Evolutionary conservation across 2,797 vertebrate species (phyloP), one percentile per base, ranked within the genome.

Genomic region (Erethizon dorsatum): DNA sequence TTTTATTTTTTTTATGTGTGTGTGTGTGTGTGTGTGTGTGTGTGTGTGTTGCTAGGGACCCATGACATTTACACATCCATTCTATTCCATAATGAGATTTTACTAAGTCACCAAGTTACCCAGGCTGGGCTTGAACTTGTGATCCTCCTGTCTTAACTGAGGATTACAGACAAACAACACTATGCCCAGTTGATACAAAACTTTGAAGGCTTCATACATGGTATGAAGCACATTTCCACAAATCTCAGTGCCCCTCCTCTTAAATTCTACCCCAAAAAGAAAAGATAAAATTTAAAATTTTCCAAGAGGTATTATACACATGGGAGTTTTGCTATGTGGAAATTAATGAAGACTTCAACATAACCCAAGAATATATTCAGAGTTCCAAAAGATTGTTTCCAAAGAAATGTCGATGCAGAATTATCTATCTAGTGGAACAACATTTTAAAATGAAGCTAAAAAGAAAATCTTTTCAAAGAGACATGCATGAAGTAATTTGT

Each of bases 401-500:
- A 52, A 83, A n/a, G 54, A 54, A 37, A 26, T 47, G 3, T 37
- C 10, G 45, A 24, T 33, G 24, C 10, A 91, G 14, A 79, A 45
- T 83, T 71, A n/a, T 54, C 47, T 17, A 33, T 18, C 18, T 28
- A 84, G 17, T 67, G 50, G 28, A 17, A 67, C 47, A 83, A 50
- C 59, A 13, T 24, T 54, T 87, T 54, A 24, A 71, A 89, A 84
- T 80, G 52, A 94, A n/a, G 15, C 14, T 78, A 83, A 80, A 83
- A 59, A 11, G 83, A 79, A 94, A 91, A 11, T 9, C 57, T 84
- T 78, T 92, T 37, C 37, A 83, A 7, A 93, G 6, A 65, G 11
- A 84, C 82, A 91, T 91, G 5, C 11, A 56, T 73, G 67, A 82
- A 56, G 47, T 83, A 87, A 90, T 75, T 85, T 89, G 26, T 20